Base-by-base conservation (phyloP, 2,797 vertebrate species). In the Psittacula derbiana region DNA sequence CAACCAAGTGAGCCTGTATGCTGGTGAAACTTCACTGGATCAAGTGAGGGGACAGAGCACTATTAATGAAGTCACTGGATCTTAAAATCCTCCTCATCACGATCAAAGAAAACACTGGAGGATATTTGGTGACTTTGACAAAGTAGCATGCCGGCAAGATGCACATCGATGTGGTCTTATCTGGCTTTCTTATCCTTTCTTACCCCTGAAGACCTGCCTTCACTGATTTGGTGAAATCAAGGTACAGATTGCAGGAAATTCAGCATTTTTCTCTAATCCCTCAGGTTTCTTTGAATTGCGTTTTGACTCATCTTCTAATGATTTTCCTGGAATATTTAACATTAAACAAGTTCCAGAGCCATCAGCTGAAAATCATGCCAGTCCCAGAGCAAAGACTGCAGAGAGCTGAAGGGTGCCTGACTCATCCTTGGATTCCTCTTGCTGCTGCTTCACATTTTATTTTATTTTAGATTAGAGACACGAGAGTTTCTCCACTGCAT, bases 41-140 rank as follows among this genome's bases (percentile, higher is more conserved):
- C 75, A 75, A 92, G 75, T 96, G 81, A 85, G 76, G 31, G 23
- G 38, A 64, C 67, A 52, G 49, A 95, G 66, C 67, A 31, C 27
- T 90, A 20, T 33, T 92, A 90, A 86, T 86, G 64, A 84, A 82
- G 49, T 70, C 87, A 80, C 73, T 70, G 67, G 46, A 75, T 96
- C 90, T 95, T 76, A 70, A 87, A 94, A 75, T 79, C 8, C 4
- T 92, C 21, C 67, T 85, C 11, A 15, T 44, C 55, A 27, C 6
- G 23, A 53, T 40, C 36, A 88, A 55, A 47, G 23, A 41, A 47
- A 80, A 43, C 53, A 79, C 43, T 53, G 27, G 83, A 70, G 17
- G 70, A 83, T 49, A 92, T 89, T 31, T 85, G 49, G 23, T 57
- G 64, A 79, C 15, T 91, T 47, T 84, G 30, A 76, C 40, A 92